Base-by-base conservation (phyloP, 2,113 vertebrate genomes). In the Dendropsophus ebraccatus region DNA sequence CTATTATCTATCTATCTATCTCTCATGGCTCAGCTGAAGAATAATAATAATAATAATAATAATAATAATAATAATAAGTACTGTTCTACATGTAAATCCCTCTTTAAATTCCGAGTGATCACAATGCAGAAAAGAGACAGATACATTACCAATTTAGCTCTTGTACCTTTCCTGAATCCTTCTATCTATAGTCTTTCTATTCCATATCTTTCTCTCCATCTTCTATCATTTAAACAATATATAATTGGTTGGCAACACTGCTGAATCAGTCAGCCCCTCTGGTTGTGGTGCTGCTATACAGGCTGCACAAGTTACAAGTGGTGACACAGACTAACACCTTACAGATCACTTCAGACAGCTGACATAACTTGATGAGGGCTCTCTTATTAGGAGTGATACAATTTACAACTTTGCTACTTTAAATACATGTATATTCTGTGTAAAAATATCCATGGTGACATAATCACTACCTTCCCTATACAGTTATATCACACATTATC, bases 391-490 rank as follows among this genome's bases (percentile, higher is more conserved):
- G 28, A 32, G 5, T 7, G 65, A 69, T 19, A 35, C 25, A 65
- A 32, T 13, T 12, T 35, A 2, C 23, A 35, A 56, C 6, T 79
- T 58, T 32, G 60, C 52, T 79, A 41, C 7, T 65, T 35, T 69
- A 30, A 12, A 80, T 37, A 50, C 17, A 49, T 23, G 32, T 49
- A 28, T n/a, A 37, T 50, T 10, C 5, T 25, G 25, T 70, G 50
- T 58, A 56, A 79, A 41, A 72, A 73, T 45, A 70, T 72, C 37
- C 50, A 73, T 58, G 32, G 21, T 45, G 19, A 80, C 69, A 86
- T 72, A 80, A 86, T 72, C 32, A 60, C 35, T 85, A 70, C 47
- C 47, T 54, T 69, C 13, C 56, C 16, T 47, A 50, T 85, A 37
- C n/a, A 69, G 23, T 73, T 69, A 67, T 52, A 25, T 3, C 60